These are phyloP conservation scores for Eilema depressum DNA, from an alignment of 2,888 invertebrate genomes.

Conservation along the genomic window DNA sequence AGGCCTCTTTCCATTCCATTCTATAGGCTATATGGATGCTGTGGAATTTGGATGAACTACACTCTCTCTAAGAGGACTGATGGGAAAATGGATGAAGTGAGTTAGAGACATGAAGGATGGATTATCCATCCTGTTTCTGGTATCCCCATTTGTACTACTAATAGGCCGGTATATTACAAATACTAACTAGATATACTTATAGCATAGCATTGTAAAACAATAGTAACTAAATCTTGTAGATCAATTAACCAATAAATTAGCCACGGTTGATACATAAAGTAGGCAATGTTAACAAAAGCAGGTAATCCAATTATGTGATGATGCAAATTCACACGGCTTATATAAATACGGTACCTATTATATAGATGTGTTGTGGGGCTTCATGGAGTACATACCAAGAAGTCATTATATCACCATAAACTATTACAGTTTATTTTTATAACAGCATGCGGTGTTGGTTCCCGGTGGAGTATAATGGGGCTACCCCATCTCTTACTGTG, in stretches of 20 bases:
- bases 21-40: too few relatives aligned
- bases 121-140: too few relatives aligned
- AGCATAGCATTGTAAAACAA: not conserved
- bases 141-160: too few relatives aligned
- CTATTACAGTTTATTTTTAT: not conserved
- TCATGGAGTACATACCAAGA: slow-evolving; percentile 46
- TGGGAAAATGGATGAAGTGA: too few relatives aligned
- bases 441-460: not conserved
- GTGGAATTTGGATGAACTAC: too few relatives aligned
- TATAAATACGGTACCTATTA: not conserved
- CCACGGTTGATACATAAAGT: slow-evolving; percentile 68
- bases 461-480: too few relatives aligned
- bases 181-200: too few relatives aligned
- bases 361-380: slow-evolving; percentile 54
- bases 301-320: slow-evolving; percentile 57
- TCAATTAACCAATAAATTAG: slow-evolving; percentile 52
- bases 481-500: too few relatives aligned
- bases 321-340: slow-evolving; percentile 54
- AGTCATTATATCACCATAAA: slow-evolving; percentile 13
- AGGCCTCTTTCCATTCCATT: too few relatives aligned
- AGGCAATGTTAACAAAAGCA: slow-evolving; percentile 34
- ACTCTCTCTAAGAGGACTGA: too few relatives aligned
- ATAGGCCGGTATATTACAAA: not conserved
- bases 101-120: too few relatives aligned
- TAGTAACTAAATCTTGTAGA: slow-evolving; percentile 14